Base-by-base conservation (phyloP, 2,888 invertebrate genomes). In the Agelastica alni region DNA sequence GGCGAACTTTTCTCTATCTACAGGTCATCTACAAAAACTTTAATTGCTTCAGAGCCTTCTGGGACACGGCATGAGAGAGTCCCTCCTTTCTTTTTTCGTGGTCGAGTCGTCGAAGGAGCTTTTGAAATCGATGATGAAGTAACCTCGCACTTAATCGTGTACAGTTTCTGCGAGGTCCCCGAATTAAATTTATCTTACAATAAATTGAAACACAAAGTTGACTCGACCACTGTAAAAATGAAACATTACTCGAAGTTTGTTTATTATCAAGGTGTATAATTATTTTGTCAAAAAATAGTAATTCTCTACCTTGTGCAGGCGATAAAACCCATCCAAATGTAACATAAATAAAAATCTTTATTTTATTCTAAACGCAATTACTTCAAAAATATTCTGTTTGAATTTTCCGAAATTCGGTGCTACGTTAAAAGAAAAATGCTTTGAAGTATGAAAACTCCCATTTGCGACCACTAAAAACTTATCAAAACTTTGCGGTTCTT, bases 401-500 rank as follows among this genome's bases (percentile, higher is more conserved):
- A 12, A 41, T 17, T 22, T 26, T 16, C 41, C 4, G 41, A 34
- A 7, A 22, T 41, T 4, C n/a, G n/a, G n/a, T n/a, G n/a, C n/a
- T n/a, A 39, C 37, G 37, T 39, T 39, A 2, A 12, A 39, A 20
- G 7, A 39, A 12, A 18, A 20, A 20, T 20, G 18, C 18, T 48
- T 48, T 18, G 30, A 48, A 48, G 39, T 39, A 18, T 30, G 28
- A 28, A 48, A 48, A 37, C 30, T 48, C 37, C 32, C 18, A 10
- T 30, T 34, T 57, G 63, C 63, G 60, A 62, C 58, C 56, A 56
- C 60, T 55, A 60, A 61, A 62, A 63, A 67, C 64, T 65, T 68
- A 67, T 65, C 64, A 64, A 66, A 69, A 68, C 62, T 66, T 68
- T 67, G 70, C 62, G 62, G 62, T 66, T 67, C 63, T 68, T 70